Evolutionary conservation across 1,140 invertebrate genomes (phyloP), one percentile per base, ranked within the genome.

Genomic region (Tetraneura akinire): DNA sequence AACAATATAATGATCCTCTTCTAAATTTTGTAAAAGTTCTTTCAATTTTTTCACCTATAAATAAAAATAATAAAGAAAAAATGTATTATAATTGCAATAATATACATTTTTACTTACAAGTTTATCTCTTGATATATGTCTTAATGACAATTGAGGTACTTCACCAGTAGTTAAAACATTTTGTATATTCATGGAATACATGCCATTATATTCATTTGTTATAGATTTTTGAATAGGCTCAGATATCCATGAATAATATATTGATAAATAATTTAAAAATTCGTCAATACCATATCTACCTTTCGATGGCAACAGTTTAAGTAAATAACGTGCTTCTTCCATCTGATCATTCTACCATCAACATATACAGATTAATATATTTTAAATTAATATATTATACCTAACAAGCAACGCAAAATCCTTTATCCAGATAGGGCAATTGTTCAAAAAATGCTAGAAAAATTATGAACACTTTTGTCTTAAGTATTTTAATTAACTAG

Each of bases 1-100:
- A 9, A 86, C 88, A 16, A 92, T 80, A 82, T 89, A 89, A 73
- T 87, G 86, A 80, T 87, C 86, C 2, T 88, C 86, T 21, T 85
- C 82, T 37, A 89, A 82, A 1, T 80, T 66, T 23, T 80, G 82
- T 49, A 89, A 84, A 68, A 84, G 83, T 6, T 83, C 74, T 57
- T 83, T 84, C 47, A 89, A 83, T 60, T 86, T 82, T 66, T 83
- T 80, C 82, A 88, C 85, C 88, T 89, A 74, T 21, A 51, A 51
- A 21, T 49, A 55, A 66, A 66, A 76, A 53, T 37, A 18, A 45
- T 42, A 21, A 21, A 53, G 16, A 51, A 76, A 73, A 76, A 81
- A 80, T 80, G 18, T 32, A 29, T 10, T n/a, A 73, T 3, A 53
- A 8, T 21, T 0, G 16, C n/a, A n/a, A 23, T 21, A 71, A 23